Conservation (phyloP, 2,797 vertebrate species). For the Tachyglossus aculeatus region DNA sequence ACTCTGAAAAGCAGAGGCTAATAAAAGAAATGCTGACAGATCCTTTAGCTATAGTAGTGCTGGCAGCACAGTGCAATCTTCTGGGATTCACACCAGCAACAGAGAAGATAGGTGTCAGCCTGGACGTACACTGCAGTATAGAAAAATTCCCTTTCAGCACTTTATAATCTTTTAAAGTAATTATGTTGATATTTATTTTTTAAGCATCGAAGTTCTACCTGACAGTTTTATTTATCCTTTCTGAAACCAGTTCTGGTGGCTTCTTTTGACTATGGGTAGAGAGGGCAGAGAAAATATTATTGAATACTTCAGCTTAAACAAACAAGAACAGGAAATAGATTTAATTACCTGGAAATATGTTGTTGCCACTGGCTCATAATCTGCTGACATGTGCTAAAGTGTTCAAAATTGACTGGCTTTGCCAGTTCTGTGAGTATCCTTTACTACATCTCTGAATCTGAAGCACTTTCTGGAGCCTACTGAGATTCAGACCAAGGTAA, state of each 20-base stretch:
- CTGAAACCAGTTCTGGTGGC: constrained; percentile 45
- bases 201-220: constrained; percentile 33
- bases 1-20: constrained; percentile 22
- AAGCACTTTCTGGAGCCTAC: no score
- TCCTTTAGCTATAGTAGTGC: neutral
- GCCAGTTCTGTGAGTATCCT: no score
- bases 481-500: no score
- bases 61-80: neutral
- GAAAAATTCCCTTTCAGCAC: constrained; percentile 44
- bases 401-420: no score
- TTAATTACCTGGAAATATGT: constrained; percentile 36
- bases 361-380: constrained; percentile 7
- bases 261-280: constrained; percentile 22
- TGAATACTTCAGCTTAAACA: constrained; percentile 18
- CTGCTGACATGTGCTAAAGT: no score
- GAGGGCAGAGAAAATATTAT: constrained; percentile 21
- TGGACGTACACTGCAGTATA: constrained; percentile 16
- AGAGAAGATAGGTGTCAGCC: constrained; percentile 9
- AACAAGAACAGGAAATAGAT: constrained; percentile 5
- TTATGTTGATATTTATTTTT: constrained; percentile 64
- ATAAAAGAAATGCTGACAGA: constrained; percentile 51
- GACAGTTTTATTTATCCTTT: constrained; percentile 51
- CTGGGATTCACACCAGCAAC: constrained; percentile 27
- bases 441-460: no score
- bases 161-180: constrained; percentile 61